phyloP scores from a whole-genome alignment of 1,140 invertebrate genomes.

The Chelonus insularis region DNA sequence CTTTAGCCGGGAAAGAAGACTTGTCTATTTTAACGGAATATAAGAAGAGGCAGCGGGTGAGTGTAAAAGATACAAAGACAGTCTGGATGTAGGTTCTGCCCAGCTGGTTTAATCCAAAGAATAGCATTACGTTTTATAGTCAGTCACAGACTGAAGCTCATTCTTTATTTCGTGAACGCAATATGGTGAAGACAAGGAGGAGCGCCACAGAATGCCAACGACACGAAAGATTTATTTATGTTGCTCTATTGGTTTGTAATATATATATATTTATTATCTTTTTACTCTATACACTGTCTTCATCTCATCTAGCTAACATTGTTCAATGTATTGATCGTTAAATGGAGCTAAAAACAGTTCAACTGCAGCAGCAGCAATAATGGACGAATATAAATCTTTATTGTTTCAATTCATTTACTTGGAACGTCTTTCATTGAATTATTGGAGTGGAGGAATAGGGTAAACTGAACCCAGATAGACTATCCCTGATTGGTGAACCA shows the following conservation, averaged over 20 bases:
- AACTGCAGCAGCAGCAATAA: not conserved
- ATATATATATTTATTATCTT: not conserved
- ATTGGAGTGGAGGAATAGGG: too few relatives aligned
- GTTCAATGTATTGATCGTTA: not conserved
- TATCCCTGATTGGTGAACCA: too few relatives aligned
- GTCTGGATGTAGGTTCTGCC: not conserved
- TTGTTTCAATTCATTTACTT: too few relatives aligned
- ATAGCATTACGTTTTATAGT: too few relatives aligned
- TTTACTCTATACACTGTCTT: not conserved
- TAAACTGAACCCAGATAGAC: too few relatives aligned
- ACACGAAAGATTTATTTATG: constrained; percentile 35
- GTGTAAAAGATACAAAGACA: not conserved
- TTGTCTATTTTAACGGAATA: constrained; percentile 55
- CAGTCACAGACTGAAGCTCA: too few relatives aligned
- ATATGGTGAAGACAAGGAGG: not conserved
- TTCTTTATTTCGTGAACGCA: constrained; percentile 33
- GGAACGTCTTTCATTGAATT: too few relatives aligned
- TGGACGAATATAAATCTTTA: too few relatives aligned
- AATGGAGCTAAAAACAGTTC: not conserved
- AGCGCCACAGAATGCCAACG: not conserved
- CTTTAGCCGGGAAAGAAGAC: constrained; percentile 46
- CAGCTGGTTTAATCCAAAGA: constrained; percentile 4
- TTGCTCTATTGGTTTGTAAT: constrained; percentile 9
- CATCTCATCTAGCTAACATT: not conserved
- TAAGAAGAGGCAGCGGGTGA: constrained; percentile 22